Conservation (phyloP, 2,888 invertebrate genomes). For the Oegoconia quadripuncta region DNA sequence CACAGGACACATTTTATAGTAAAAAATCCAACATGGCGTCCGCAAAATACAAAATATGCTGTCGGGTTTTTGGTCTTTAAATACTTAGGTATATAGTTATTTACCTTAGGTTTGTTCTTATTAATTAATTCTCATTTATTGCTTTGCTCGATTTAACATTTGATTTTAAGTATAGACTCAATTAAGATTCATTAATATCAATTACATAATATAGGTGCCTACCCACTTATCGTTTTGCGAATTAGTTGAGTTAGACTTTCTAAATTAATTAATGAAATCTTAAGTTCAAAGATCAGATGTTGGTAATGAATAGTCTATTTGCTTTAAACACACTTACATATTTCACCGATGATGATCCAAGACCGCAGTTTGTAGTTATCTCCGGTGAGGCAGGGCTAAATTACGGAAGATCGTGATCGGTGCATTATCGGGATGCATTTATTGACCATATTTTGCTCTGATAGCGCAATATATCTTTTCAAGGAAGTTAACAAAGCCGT, state of each 20-base stretch:
- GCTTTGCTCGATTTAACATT: no score
- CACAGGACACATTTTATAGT: no score
- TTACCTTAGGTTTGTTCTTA: no score
- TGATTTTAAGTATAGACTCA: no score
- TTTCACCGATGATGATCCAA: background rate
- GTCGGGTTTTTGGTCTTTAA: no score
- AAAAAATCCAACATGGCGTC: no score
- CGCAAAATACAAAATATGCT: no score
- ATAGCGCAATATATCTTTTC: constrained; percentile 27
- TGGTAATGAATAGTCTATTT: constrained; percentile 1
- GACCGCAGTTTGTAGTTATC: constrained; percentile 6
- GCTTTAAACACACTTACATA: constrained; percentile 1
- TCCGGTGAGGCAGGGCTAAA: constrained; percentile 24
- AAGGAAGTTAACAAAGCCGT: constrained; percentile 5
- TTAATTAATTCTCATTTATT: no score
- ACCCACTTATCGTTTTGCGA: no score
- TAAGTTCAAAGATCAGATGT: constrained; percentile 8
- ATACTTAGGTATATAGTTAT: no score
- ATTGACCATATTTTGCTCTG: constrained; percentile 31
- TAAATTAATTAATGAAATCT: background rate
- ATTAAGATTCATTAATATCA: no score
- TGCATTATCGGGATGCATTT: constrained; percentile 34
- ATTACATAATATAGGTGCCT: background rate
- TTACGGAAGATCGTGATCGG: constrained; percentile 31
- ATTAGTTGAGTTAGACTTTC: background rate